Evolutionary conservation across 2,888 invertebrate species (phyloP).

Genomic region (Leucoma salicis): DNA sequence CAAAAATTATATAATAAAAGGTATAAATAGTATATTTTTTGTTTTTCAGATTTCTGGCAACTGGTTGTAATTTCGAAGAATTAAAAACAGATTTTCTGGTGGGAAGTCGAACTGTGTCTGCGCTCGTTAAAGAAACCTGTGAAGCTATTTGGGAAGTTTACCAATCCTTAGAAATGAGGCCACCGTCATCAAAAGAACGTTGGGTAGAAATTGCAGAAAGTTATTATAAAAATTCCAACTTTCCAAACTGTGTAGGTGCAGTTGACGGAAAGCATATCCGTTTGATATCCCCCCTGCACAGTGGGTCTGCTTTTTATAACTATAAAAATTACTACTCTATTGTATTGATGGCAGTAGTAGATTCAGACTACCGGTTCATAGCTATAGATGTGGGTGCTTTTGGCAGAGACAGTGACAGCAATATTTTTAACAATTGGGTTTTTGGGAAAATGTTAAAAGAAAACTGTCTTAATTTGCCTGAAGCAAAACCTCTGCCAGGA

Average conservation of each 20-base stretch:
- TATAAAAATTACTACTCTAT: constrained; percentile 13
- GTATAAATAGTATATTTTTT: no score
- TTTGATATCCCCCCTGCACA: constrained; percentile 15
- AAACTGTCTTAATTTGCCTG: constrained; percentile 1
- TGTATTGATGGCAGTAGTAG: constrained; percentile 18
- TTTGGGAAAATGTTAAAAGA: neutral
- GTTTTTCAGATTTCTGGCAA: no score
- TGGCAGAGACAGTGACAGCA: constrained; percentile 4
- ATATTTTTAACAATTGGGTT: neutral
- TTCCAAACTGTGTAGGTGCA: constrained; percentile 8
- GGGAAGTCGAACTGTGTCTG: constrained; percentile 21
- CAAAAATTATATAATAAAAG: no score
- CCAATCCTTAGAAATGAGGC: constrained; percentile 14
- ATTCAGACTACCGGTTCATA: constrained; percentile 20
- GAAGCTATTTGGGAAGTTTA: constrained; percentile 17
- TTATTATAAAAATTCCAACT: constrained; percentile 7
- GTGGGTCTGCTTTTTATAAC: constrained; percentile 13
- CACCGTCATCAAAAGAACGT: constrained; percentile 8
- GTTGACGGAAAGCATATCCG: constrained; percentile 11
- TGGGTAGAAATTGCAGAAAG: constrained; percentile 8
- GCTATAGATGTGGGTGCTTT: constrained; percentile 12
- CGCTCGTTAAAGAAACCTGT: constrained; percentile 22
- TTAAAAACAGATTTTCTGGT: constrained; percentile 16
- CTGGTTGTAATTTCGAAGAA: constrained; percentile 20
- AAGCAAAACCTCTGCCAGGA: neutral